phyloP scores from a whole-genome alignment of 2,113 vertebrate species.

The Siphamia tubifer region DNA sequence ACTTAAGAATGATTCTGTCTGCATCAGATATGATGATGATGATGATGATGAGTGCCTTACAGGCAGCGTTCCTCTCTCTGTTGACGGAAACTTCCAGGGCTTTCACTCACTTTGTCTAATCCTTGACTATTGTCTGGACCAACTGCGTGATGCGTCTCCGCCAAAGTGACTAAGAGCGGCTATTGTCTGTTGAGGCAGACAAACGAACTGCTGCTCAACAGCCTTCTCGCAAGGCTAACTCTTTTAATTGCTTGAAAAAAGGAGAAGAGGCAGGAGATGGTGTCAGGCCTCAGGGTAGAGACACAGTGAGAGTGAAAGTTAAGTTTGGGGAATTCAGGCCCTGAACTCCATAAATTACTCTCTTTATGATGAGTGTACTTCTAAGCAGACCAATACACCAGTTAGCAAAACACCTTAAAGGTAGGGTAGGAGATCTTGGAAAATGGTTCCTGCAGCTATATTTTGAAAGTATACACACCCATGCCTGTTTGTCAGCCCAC shows the following conservation, averaged over 20 bases:
- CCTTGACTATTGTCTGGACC: conserved; percentile 43
- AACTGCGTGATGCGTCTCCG: conserved; percentile 3
- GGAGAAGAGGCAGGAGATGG: background rate
- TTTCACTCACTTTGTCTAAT: conserved; percentile 54
- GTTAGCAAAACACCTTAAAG: too few species aligned
- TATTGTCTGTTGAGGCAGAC: conserved; percentile 51
- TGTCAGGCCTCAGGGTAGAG: background rate
- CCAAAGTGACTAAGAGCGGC: conserved; percentile 35
- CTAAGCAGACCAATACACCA: too few species aligned
- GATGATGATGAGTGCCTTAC: conserved; percentile 47
- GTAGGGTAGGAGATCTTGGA: too few species aligned
- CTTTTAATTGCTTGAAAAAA: conserved; percentile 52
- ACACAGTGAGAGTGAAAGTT: background rate
- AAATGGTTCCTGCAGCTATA: too few species aligned
- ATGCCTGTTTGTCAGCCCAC: too few species aligned
- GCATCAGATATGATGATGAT: conserved; percentile 74
- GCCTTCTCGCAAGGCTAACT: conserved; percentile 51
- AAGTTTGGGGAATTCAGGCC: conserved; percentile 2
- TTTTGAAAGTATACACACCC: too few species aligned
- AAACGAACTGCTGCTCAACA: conserved; percentile 16
- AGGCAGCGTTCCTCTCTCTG: conserved; percentile 25
- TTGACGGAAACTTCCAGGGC: conserved; percentile 55
- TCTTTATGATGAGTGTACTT: too few species aligned
- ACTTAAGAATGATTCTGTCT: conserved; percentile 54
- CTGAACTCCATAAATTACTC: too few species aligned